Conservation (phyloP, 2,888 invertebrate genomes). For the Scrobipalpa costella region DNA sequence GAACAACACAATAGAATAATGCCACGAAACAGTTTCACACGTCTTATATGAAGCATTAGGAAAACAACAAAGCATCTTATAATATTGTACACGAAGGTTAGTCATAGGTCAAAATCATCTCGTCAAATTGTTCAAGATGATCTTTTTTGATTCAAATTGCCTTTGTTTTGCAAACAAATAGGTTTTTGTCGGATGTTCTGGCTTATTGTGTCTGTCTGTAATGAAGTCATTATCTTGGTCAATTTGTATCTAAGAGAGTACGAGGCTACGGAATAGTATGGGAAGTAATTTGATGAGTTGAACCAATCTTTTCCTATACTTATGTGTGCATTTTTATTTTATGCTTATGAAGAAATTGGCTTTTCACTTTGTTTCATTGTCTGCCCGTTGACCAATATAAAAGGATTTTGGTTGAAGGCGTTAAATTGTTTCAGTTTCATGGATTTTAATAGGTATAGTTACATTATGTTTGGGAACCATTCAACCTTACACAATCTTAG, state of each 20-base stretch:
- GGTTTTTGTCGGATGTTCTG: conserved; percentile 6
- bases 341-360: no score
- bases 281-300: background rate
- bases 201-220: background rate
- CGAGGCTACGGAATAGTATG: background rate
- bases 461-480: no score
- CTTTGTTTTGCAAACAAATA: conserved; percentile 11
- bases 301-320: background rate
- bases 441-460: no score
- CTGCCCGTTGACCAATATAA: background rate
- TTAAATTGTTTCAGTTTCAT: no score
- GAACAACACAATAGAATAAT: conserved; percentile 45
- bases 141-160: conserved; percentile 31
- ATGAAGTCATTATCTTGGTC: conserved; percentile 15
- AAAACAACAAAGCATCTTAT: conserved; percentile 57
- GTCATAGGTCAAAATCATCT: conserved; percentile 44
- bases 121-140: conserved; percentile 51
- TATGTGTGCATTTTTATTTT: no score
- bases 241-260: background rate
- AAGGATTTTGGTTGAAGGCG: no score
- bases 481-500: no score
- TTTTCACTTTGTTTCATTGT: no score
- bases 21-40: conserved; percentile 53
- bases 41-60: conserved; percentile 46
- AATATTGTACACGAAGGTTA: conserved; percentile 49